phyloP scores from a whole-genome alignment of 2,888 invertebrate species.

The Pyrrhosoma nymphula region DNA sequence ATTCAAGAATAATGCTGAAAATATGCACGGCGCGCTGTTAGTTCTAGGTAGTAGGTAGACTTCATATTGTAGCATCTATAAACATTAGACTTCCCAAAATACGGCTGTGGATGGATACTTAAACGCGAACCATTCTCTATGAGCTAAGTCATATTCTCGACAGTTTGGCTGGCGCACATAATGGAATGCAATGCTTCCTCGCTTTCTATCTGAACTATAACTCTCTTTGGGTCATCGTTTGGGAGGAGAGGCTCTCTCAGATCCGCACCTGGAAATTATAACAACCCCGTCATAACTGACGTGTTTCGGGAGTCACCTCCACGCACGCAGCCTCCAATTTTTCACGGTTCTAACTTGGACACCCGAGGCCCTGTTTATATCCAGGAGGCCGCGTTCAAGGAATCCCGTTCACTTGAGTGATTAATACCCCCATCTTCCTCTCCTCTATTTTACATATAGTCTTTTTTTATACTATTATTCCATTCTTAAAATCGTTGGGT shows the following conservation, averaged over 20 bases:
- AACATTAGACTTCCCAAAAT: too few relatives aligned
- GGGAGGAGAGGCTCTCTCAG: neutral
- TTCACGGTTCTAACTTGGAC: neutral
- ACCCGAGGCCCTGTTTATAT: neutral
- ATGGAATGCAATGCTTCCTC: too few relatives aligned
- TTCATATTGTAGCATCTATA: too few relatives aligned
- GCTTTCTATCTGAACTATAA: neutral
- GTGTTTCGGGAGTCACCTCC: neutral
- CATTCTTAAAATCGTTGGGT: neutral
- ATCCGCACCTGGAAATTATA: neutral
- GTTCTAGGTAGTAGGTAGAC: too few relatives aligned
- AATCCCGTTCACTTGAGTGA: neutral
- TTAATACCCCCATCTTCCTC: neutral
- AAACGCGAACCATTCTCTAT: too few relatives aligned
- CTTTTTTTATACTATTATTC: neutral
- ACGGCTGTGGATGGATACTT: too few relatives aligned
- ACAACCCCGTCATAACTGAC: neutral
- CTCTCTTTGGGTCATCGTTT: neutral
- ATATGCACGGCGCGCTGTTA: too few relatives aligned
- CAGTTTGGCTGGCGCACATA: too few relatives aligned
- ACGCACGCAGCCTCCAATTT: neutral
- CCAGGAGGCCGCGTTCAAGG: neutral
- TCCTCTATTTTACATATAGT: neutral
- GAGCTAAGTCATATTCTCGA: too few relatives aligned
- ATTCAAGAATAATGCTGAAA: too few relatives aligned